A percentile compares a stretch with the other conserved stretches of the same genome.
Conservation (phyloP, 2,113 vertebrate genomes). For the Rhinogobius similis region DNA sequence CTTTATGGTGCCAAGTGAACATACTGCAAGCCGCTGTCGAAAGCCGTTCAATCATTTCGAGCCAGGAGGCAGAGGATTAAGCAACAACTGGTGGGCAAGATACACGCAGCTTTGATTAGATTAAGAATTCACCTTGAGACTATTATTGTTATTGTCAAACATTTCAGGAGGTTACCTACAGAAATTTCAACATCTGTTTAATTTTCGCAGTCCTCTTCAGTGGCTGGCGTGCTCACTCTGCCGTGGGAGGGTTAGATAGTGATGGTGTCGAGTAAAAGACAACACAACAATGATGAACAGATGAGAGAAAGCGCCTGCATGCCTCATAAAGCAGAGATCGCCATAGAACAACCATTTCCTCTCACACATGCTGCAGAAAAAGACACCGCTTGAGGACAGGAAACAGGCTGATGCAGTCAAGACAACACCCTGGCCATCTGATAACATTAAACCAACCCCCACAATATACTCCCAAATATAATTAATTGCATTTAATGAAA, state of each 20-base stretch:
- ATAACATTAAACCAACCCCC: conserved; percentile 60
- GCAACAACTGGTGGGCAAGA: conserved; percentile 45
- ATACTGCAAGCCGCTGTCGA: conserved; percentile 57
- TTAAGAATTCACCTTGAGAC: conserved; percentile 34
- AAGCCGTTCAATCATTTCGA: conserved; percentile 66
- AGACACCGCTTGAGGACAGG: conserved; percentile 62
- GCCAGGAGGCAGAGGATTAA: conserved; percentile 68
- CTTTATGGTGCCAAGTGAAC: conserved; percentile 56
- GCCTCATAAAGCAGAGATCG: conserved; percentile 74
- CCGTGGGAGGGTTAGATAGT: conserved; percentile 28
- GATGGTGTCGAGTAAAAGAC: conserved; percentile 45
- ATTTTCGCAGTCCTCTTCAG: conserved; percentile 54
- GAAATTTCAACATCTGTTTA: conserved; percentile 51
- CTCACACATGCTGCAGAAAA: conserved; percentile 46
- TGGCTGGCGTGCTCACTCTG: conserved; percentile 40
- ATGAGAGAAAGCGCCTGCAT: conserved; percentile 63
- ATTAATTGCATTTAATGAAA: background rate
- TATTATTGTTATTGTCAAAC: conserved; percentile 26
- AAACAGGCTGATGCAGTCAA: conserved; percentile 60
- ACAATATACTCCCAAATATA: conserved; percentile 22
- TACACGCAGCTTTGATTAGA: conserved; percentile 32
- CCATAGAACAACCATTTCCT: conserved; percentile 66
- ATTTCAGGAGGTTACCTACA: conserved; percentile 26
- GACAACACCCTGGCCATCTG: conserved; percentile 65
- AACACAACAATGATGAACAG: conserved; percentile 43